These are phyloP conservation scores for Ditylenchus weischeri DNA, from an alignment of 2,888 invertebrate genomes.

Conservation along the genomic window DNA sequence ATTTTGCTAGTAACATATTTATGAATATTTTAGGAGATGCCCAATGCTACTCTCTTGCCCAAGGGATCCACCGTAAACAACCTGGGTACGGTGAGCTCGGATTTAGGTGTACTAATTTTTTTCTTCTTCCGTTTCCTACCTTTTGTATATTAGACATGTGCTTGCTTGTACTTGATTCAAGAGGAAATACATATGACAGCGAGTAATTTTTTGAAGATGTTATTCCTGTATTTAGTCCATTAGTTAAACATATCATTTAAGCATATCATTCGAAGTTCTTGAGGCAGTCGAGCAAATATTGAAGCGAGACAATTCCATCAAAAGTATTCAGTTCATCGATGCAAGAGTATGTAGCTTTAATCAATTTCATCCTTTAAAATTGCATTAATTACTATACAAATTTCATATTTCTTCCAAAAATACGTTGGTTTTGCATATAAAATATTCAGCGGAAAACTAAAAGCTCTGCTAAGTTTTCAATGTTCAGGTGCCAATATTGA, in stretches of 20 bases:
- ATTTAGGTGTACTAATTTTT: not conserved
- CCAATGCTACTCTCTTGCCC: not conserved
- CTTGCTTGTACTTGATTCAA: not conserved
- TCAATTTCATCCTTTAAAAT: no score
- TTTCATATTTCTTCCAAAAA: no score
- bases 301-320: not conserved
- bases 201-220: not conserved
- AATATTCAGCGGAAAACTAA: no score
- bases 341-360: not conserved
- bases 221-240: no score
- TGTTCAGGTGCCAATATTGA: not conserved
- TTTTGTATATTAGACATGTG: not conserved
- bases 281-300: not conserved
- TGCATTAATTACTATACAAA: no score
- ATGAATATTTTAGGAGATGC: not conserved
- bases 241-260: not conserved
- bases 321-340: not conserved
- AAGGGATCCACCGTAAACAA: not conserved
- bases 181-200: not conserved
- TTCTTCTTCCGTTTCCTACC: not conserved
- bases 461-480: no score
- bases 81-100: not conserved
- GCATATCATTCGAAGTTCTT: not conserved
- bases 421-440: no score
- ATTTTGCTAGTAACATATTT: no score